Conservation (phyloP, 2,888 invertebrate species). For the Alloplasta piceator region DNA sequence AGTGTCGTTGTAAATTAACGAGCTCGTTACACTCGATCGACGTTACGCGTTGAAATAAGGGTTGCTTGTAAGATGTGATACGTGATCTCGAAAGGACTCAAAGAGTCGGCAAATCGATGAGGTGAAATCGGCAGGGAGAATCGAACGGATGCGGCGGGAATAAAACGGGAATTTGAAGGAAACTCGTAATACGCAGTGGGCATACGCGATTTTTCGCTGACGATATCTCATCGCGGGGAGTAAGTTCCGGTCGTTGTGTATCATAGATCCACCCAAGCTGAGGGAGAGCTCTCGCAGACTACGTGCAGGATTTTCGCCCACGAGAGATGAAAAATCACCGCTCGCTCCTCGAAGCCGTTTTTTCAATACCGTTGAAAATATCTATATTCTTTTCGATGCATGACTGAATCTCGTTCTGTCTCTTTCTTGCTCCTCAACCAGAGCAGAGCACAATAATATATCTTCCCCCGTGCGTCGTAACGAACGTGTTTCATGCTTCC, state of each 20-base stretch:
- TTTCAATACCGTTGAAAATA: slow-evolving; percentile 7
- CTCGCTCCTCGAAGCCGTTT: neutral
- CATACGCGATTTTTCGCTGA: slow-evolving; percentile 63
- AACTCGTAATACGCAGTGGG: slow-evolving; percentile 42
- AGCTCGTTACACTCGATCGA: slow-evolving; percentile 59
- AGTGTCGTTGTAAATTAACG: slow-evolving; percentile 55
- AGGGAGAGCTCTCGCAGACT: slow-evolving; percentile 13
- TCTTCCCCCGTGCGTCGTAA: slow-evolving; percentile 15
- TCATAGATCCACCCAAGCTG: neutral
- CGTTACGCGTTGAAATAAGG: slow-evolving; percentile 35
- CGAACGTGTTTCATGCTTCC: slow-evolving; percentile 34
- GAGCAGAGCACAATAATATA: slow-evolving; percentile 10
- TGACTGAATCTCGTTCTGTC: slow-evolving; percentile 20
- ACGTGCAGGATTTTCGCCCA: slow-evolving; percentile 6
- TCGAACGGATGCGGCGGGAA: no score
- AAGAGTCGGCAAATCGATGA: neutral
- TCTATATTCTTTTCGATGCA: slow-evolving; percentile 35
- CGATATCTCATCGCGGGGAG: slow-evolving; percentile 41
- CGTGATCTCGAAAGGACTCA: slow-evolving; percentile 27
- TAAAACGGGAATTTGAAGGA: neutral
- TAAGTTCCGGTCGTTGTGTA: slow-evolving; percentile 53
- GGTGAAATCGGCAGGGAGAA: neutral
- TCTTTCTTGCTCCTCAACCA: neutral
- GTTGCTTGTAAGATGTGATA: slow-evolving; percentile 17
- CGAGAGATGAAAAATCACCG: slow-evolving; percentile 33